Base-by-base conservation (phyloP, 2,113 vertebrate genomes). In the Collichthys lucidus region DNA sequence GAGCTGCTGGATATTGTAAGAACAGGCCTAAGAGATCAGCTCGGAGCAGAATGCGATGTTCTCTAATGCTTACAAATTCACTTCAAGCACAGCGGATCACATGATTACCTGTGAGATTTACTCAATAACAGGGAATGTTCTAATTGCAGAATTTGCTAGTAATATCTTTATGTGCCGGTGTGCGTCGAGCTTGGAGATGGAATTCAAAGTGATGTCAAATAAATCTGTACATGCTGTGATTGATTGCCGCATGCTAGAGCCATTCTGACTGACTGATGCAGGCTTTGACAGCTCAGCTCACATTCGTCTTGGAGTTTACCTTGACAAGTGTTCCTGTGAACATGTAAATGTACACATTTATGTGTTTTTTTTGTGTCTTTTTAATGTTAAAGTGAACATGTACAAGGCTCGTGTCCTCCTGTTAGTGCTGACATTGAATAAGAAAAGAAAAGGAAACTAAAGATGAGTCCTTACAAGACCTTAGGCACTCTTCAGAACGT, bases 1-100 rank as follows among this genome's bases (percentile, higher is more conserved):
- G 42, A 62, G 75, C 42, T 62, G 52, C 56, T 64, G 71, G 63
- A 73, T 80, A 63, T 81, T 79, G 63, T 74, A 46, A 78, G 53
- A 68, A 44, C n/a, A 59, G 59, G 22, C 57, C 64, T 67, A 26
- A 22, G 75, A 87, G 61, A 83, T 78, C 53, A 60, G 40, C 78
- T 61, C 31, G 14, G 46, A 76, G 65, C 61, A 73, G 35, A 85
- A 61, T 24, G 3, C 3, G 4, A 4, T 84, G 65, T 86, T 84
- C 74, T 82, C 42, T 64, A n/a, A 59, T 64, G 65, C 67, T 77
- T 76, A 42, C 47, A 71, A 67, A 84, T 63, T 77, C 70, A 79
- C 49, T 77, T 74, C 44, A 50, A 73, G 65, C 71, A 56, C 47
- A 76, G 64, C 26, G 52, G 50, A 74, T 81, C 42, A 70, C 35